These are phyloP conservation scores for Galeruca laticollis DNA, from an alignment of 2,888 invertebrate species.

Conservation along the genomic window DNA sequence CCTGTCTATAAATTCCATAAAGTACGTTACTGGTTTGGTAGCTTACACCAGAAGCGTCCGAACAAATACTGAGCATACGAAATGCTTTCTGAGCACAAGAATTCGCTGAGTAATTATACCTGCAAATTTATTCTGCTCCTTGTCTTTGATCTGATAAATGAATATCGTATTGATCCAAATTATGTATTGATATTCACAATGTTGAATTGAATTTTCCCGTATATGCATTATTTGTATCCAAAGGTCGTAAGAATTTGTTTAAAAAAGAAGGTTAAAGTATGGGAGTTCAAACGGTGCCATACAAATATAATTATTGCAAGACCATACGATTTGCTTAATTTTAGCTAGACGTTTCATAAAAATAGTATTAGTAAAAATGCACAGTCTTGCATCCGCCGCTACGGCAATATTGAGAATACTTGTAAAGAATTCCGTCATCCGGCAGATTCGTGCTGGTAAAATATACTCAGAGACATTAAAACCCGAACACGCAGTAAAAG, in stretches of 20 bases:
- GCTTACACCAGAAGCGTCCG: conserved; percentile 58
- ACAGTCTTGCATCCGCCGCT: no score
- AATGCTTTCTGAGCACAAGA: conserved; percentile 33
- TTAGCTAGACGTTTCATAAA: no score
- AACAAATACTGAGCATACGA: conserved; percentile 46
- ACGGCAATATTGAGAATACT: no score
- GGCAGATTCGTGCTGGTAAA: no score
- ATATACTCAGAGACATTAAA: no score
- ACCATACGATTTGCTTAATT: no score
- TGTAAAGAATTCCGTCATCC: no score
- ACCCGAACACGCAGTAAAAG: no score
- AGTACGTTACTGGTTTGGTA: conserved; percentile 66
- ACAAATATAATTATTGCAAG: no score
- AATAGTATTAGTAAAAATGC: no score
- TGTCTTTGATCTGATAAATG: conserved; percentile 64
- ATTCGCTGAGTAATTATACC: conserved; percentile 49
- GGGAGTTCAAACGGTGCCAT: no score
- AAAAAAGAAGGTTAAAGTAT: no score
- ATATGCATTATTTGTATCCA: conserved; percentile 61
- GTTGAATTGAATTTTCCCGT: conserved; percentile 51
- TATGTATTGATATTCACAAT: conserved; percentile 63
- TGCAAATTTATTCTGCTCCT: conserved; percentile 64
- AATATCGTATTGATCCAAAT: conserved; percentile 66
- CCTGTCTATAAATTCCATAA: conserved; percentile 65
- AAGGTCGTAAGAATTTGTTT: conserved; percentile 19